Base-by-base conservation (phyloP, 2,113 vertebrate species). In the Centrocercus urophasianus region DNA sequence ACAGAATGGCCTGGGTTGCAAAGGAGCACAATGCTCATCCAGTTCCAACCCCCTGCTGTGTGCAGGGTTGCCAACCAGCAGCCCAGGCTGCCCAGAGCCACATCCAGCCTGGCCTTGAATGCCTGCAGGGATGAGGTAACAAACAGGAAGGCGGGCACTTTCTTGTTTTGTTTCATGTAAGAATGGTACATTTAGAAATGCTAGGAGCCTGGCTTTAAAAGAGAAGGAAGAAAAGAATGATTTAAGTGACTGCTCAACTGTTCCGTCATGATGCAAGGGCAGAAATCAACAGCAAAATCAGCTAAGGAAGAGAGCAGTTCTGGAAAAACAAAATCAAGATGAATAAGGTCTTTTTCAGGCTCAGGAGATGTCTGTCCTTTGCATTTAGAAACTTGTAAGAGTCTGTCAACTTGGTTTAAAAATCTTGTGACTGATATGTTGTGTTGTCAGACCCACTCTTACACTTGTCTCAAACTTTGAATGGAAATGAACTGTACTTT, bases 161-260 rank as follows among this genome's bases (percentile, higher is more conserved):
- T 83, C 8, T 47, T 95, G 75, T 40, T 95, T 95, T 94, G 82
- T 96, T 93, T 95, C 69, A 13, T 52, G 38, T 74, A 3, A 66
- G 90, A 93, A 65, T 47, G 72, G 65, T 17, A 7, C 79, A 65
- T 83, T 93, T 88, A 95, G 70, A 72, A 81, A 75, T 0, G 0
- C 69, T 86, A 90, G 83, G 88, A 76, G 80, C 76, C 52, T 50
- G 50, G 65, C 59, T 86, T 76, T 14, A 18, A 82, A 63, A 75
- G 60, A 75, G 76, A 86, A 86, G 80, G 90, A 61, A 75, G 86
- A 65, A 86, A 88, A 93, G 66, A 73, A 70, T 32, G 52, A 65
- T 88, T 88, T n/a, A 4, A 12, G 7, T 0, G 77, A 40, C 73
- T 30, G 48, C 77, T 88, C 7, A 17, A 11, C 80, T 48, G 65